Conservation (phyloP, 2,113 vertebrate genomes). For the Planiliza haematocheilus region DNA sequence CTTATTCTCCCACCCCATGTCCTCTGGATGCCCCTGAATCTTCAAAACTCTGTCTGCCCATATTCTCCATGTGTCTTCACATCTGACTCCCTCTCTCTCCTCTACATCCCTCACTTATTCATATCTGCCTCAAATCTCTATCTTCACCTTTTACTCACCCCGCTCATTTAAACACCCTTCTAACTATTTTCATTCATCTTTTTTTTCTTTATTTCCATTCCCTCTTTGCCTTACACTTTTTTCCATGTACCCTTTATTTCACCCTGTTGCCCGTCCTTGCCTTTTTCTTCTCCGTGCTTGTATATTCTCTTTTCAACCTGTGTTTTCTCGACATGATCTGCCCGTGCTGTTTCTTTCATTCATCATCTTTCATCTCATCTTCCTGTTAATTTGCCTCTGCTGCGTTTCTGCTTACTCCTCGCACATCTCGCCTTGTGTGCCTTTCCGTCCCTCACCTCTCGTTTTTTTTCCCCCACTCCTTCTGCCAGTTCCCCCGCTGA, state of each 20-base stretch:
- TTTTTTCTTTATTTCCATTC: conserved; percentile 41
- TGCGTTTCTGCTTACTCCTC: conserved; percentile 24
- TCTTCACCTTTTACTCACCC: conserved; percentile 81
- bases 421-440: neutral
- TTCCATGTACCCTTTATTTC: conserved; percentile 51
- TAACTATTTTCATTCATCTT: conserved; percentile 50
- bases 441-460: conserved; percentile 2
- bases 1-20: conserved; percentile 43
- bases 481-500: conserved; percentile 92
- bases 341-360: conserved; percentile 14
- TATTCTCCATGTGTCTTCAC: conserved; percentile 46
- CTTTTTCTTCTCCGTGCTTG: conserved; percentile 44
- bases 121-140: conserved; percentile 57
- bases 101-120: conserved; percentile 54
- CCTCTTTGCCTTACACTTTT: conserved; percentile 31
- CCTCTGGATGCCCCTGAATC: conserved; percentile 55
- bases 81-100: conserved; percentile 49
- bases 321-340: conserved; percentile 34
- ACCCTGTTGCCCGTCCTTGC: conserved; percentile 54
- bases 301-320: conserved; percentile 15
- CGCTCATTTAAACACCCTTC: conserved; percentile 67
- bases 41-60: conserved; percentile 57
- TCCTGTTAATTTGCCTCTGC: neutral
- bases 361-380: conserved; percentile 23
- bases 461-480: conserved; percentile 5